Conservation (phyloP, 1,140 invertebrate genomes). For the Stegodyphus dumicola region DNA sequence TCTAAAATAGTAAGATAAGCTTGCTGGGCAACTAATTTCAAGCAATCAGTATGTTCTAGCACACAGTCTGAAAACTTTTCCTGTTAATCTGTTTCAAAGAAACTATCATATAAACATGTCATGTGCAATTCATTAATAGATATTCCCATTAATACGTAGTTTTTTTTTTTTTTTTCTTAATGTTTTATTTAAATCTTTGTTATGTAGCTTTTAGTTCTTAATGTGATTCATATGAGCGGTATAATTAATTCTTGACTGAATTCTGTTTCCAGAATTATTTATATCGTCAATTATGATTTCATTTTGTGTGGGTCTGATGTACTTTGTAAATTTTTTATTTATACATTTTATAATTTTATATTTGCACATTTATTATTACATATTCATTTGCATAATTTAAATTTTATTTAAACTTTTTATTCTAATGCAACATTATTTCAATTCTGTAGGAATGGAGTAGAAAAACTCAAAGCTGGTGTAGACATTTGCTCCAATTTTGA, state of each 20-base stretch:
- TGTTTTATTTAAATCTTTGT: no score
- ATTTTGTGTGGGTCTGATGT: neutral
- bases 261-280: neutral
- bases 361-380: neutral
- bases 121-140: no score
- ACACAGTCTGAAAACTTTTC: no score
- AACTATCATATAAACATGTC: no score
- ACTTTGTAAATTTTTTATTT: neutral
- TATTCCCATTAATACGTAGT: no score
- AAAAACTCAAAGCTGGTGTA: constrained; percentile 72
- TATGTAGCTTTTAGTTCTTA: no score
- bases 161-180: no score
- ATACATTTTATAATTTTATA: neutral
- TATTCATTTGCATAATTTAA: constrained; percentile 23
- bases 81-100: no score
- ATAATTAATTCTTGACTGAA: neutral
- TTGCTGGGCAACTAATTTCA: no score
- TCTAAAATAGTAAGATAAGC: no score
- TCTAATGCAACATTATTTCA: constrained; percentile 10
- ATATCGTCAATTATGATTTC: neutral
- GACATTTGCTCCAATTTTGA: constrained; percentile 69
- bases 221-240: neutral
- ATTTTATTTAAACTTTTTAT: constrained; percentile 16
- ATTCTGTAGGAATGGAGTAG: constrained; percentile 80
- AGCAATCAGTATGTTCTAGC: no score